Evolutionary conservation across 2,113 vertebrate genomes (phyloP), one percentile per base, ranked within the genome.

Genomic region (Eretmochelys imbricata): DNA sequence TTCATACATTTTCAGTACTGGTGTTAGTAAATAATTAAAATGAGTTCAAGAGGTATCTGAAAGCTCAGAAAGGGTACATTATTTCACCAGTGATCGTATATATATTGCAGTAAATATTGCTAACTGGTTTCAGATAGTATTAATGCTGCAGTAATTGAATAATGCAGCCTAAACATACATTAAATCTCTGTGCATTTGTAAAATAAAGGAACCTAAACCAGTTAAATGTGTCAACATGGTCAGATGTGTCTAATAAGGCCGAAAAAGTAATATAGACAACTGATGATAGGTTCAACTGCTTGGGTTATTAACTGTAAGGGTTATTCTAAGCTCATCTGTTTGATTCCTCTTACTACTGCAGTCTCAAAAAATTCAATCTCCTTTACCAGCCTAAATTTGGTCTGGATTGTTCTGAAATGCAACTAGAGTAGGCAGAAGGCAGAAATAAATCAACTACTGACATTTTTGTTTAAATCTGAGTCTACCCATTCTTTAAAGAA

Each of bases 321-420:
- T 1, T 88, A 57, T 91, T 93, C 88, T 85, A 92, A 8, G 75
- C 96, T 94, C 9, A 79, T 88, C 92, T 83, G 85, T 94, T 96
- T 87, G 91, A 95, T 92, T 96, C 81, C 57, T 95, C 93, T 38
- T 96, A 87, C 89, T 91, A 65, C 78, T 94, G 65, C 83, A 88
- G 85, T 55, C 92, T 95, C 93, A 95, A 95, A 97, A 48, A 95
- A 97, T 95, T 95, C 94, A 95, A 96, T 97, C 94, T 97, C 76
- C 53, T 95, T 89, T 57, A 31, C 83, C 54, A 59, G 83, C 81
- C 81, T 95, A 88, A 95, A 89, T 93, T 96, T 94, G 95, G 96
- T 95, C 95, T 95, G 89, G 89, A 27, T 89, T 89, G 83, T 89
- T 85, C 81, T 95, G 94, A 94, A 92, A 93, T 96, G 92, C 0